Evolutionary conservation across 2,888 invertebrate genomes (phyloP).

Genomic region (Tuta absoluta): DNA sequence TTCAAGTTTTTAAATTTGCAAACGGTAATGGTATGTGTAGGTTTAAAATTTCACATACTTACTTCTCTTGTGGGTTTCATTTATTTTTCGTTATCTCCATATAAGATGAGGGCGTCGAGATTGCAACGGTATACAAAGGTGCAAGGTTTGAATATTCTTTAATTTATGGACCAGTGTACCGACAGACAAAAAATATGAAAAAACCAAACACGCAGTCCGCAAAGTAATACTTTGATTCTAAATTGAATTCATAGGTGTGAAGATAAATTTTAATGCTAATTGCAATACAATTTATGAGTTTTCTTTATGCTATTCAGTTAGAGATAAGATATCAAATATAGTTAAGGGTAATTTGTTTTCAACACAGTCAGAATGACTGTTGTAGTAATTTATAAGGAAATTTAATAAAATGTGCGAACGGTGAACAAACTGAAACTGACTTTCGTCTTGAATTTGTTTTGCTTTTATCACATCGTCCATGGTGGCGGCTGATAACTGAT

Average conservation of each 20-base stretch:
- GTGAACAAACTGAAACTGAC: neutral
- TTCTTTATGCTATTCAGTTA: neutral
- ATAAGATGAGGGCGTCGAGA: conserved; percentile 67
- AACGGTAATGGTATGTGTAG: conserved; percentile 52
- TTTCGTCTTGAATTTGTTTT: neutral
- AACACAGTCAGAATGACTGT: too few relatives aligned
- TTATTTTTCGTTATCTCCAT: conserved; percentile 60
- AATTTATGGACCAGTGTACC: conserved; percentile 25
- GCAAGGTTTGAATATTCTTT: conserved; percentile 50
- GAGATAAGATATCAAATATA: too few relatives aligned
- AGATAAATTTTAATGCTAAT: neutral
- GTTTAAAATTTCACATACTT: conserved; percentile 61
- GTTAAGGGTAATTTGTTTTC: neutral
- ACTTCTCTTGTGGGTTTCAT: conserved; percentile 59
- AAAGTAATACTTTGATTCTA: neutral
- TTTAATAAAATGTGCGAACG: neutral
- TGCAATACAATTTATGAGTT: conserved; percentile 16
- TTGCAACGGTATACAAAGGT: conserved; percentile 57
- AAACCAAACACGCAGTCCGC: neutral
- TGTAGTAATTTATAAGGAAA: too few relatives aligned
- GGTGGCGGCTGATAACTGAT: neutral
- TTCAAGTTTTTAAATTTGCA: conserved; percentile 52
- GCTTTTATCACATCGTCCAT: neutral
- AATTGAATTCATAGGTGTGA: conserved; percentile 13
- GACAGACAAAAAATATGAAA: neutral